Conservation (phyloP, 2,113 vertebrate genomes). For the Promerops cafer region DNA sequence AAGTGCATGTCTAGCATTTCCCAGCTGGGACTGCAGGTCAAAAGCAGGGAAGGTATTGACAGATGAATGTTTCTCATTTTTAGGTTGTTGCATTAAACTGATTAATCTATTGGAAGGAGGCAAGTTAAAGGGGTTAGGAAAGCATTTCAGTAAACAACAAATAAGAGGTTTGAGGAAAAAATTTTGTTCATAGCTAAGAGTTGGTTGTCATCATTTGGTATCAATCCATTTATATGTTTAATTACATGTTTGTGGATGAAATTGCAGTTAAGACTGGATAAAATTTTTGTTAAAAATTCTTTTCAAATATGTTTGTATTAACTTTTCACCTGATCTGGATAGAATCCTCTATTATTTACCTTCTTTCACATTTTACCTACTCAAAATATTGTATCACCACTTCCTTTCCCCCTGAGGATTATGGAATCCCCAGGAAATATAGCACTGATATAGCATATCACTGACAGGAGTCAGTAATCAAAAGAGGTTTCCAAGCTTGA, state of each 20-base stretch:
- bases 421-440: not conserved
- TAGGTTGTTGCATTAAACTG: not conserved
- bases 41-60: not conserved
- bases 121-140: not conserved
- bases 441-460: rapidly evolving
- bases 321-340: not conserved
- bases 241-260: not conserved
- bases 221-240: not conserved
- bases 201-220: not conserved
- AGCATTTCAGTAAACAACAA: not conserved
- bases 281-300: not conserved
- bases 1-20: not conserved
- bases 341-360: not conserved
- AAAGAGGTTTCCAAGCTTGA: not conserved
- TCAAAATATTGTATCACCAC: not conserved
- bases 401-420: not conserved
- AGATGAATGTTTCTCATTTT: not conserved
- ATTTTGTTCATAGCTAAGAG: not conserved
- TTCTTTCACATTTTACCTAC: not conserved
- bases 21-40: not conserved
- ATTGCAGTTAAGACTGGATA: not conserved
- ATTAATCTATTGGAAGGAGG: not conserved
- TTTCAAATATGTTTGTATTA: not conserved
- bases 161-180: not conserved
- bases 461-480: not conserved